Conservation (phyloP, 2,113 vertebrate species). For the Antechinus flavipes region DNA sequence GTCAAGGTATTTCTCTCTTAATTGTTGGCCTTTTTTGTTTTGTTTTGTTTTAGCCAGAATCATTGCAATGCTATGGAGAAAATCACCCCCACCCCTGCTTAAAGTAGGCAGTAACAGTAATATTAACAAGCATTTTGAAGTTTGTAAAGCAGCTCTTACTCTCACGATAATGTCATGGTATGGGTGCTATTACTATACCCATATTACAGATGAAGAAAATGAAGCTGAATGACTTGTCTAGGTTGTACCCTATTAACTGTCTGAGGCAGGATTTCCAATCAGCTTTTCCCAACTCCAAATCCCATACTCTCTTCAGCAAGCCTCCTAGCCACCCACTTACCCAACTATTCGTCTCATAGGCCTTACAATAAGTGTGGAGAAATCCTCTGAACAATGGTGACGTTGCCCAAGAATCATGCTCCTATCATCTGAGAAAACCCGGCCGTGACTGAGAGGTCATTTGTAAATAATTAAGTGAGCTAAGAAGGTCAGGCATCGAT, state of each 20-base stretch:
- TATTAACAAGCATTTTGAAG: background rate
- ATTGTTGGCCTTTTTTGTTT: too few relatives aligned
- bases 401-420: background rate
- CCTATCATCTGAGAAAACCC: background rate
- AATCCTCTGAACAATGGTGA: background rate
- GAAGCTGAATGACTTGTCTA: background rate
- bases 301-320: background rate
- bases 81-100: too few relatives aligned
- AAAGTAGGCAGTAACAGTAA: too few relatives aligned
- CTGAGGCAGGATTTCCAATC: too few relatives aligned
- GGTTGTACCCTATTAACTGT: too few relatives aligned
- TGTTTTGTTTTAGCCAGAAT: too few relatives aligned
- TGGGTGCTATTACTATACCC: background rate
- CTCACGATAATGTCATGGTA: background rate
- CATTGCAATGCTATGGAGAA: too few relatives aligned
- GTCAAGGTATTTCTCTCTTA: too few relatives aligned
- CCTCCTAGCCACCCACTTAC: background rate
- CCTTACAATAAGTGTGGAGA: background rate
- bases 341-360: background rate
- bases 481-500: too few relatives aligned
- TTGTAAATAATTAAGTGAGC: background rate
- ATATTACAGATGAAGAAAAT: background rate
- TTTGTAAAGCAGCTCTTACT: background rate
- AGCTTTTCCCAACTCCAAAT: background rate
- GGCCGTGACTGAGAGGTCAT: background rate